These are phyloP conservation scores for Anastatus disparis DNA, from an alignment of 1,140 invertebrate species.

Conservation along the genomic window DNA sequence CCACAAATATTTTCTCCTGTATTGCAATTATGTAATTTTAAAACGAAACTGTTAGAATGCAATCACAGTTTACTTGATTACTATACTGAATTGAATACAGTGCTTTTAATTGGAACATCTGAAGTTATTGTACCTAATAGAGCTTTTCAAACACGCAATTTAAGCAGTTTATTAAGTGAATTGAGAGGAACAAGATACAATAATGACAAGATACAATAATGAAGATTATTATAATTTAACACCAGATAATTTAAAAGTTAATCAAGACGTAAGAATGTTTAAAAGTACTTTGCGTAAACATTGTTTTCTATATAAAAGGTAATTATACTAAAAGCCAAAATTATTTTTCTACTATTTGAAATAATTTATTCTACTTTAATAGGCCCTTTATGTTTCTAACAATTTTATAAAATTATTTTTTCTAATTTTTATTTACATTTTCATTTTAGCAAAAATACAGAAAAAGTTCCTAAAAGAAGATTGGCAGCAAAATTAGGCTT, in stretches of 20 bases:
- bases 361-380: no score
- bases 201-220: no score
- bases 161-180: slow-evolving; percentile 56
- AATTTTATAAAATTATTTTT: slow-evolving; percentile 5
- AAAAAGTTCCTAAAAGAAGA: slow-evolving; percentile 59
- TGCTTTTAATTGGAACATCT: slow-evolving; percentile 75
- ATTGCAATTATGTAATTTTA: slow-evolving; percentile 65
- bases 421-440: no score
- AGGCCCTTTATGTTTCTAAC: no score
- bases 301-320: slow-evolving; percentile 61
- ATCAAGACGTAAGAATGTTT: slow-evolving; percentile 54
- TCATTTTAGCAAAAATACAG: slow-evolving; percentile 57
- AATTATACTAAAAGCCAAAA: no score
- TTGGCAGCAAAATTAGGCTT: slow-evolving; percentile 56
- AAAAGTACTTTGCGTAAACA: slow-evolving; percentile 57
- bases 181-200: no score
- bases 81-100: slow-evolving; percentile 89
- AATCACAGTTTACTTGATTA: slow-evolving; percentile 83
- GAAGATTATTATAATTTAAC: slow-evolving; percentile 61
- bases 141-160: slow-evolving; percentile 50
- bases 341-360: no score
- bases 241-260: slow-evolving; percentile 55
- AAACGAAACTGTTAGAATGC: slow-evolving; percentile 77
- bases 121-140: slow-evolving; percentile 58
- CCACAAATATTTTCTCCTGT: slow-evolving; percentile 82